phyloP scores from a whole-genome alignment of 2,113 vertebrate genomes.

The Pimephales promelas region DNA sequence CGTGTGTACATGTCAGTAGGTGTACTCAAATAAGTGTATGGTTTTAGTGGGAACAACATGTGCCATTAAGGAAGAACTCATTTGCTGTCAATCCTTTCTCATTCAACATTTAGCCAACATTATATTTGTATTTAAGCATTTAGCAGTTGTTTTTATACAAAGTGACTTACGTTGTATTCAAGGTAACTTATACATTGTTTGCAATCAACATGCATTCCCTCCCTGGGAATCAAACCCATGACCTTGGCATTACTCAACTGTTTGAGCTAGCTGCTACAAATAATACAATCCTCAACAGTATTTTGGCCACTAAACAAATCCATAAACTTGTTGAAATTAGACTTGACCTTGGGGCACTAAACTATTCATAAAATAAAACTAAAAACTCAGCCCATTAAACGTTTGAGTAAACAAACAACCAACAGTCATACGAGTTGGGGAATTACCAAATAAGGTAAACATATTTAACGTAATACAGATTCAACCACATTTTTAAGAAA shows the following conservation, averaged over 20 bases:
- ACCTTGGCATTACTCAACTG: not conserved
- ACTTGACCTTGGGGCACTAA: not conserved
- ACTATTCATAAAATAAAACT: not conserved
- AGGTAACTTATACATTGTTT: too few relatives aligned
- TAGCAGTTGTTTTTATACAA: not conserved
- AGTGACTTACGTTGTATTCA: not conserved
- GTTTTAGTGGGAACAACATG: not conserved
- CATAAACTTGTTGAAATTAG: not conserved
- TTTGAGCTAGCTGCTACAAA: not conserved
- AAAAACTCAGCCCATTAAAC: not conserved
- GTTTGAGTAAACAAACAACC: constrained; percentile 4
- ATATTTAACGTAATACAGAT: not conserved
- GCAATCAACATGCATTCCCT: not conserved
- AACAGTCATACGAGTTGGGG: not conserved
- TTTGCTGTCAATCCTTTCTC: not conserved
- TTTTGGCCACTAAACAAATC: not conserved
- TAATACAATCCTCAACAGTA: not conserved
- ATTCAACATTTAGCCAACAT: not conserved
- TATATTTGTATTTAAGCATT: not conserved
- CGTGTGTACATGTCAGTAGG: not conserved
- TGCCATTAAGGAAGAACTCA: not conserved
- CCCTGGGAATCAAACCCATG: not conserved
- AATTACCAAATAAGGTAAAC: constrained; percentile 76
- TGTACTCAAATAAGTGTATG: constrained; percentile 6
- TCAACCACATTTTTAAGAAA: not conserved